Evolutionary conservation across 2,888 invertebrate species (phyloP), one percentile per base, ranked within the genome.

Genomic region (Tyria jacobaeae): DNA sequence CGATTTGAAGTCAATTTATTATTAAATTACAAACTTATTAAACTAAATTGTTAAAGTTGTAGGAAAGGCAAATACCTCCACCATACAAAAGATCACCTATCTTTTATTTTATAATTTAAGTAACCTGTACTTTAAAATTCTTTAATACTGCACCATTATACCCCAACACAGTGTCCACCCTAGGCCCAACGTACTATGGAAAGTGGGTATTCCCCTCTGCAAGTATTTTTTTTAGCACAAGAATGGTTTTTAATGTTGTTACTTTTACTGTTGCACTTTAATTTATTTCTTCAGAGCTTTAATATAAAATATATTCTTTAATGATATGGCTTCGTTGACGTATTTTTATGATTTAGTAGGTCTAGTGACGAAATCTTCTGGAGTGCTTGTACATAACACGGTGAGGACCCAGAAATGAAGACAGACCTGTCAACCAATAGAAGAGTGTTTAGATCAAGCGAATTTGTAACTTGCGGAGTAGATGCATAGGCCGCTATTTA

Each of bases 361-460:
- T 37, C 80, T 80, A 15, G 81, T 66, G 31, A 76, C 68, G 70
- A 84, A 80, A 15, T 82, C 78, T 51, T 91, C 91, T 7, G 96
- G 96, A 51, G 96, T 95, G 78, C 96, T 97, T 5, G 97, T 96
- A 61, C 97, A 94, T 58, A 98, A 89, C 21, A 98, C 97, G 56
- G 97, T 95, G 86, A 97, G 94, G 56, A 97, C 97, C 97, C 97
- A 97, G 24, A 97, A 88, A 86, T 98, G 98, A 15, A 98, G 92
- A 56, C 97, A 89, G n/a, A 96, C 89, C 96, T 96, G 92, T 34
- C 79, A 81, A 59, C 70, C 73, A 64, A 24, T 14, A 47, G 48
- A 48, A 25, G 35, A 10, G 3, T 31, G 31, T 0, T 34, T 5
- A 34, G 5, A 1, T 34, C 10, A 34, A 34, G 10, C 2, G 10